phyloP scores from a whole-genome alignment of 2,797 vertebrate species.

The Platyrinchus mystaceus region DNA sequence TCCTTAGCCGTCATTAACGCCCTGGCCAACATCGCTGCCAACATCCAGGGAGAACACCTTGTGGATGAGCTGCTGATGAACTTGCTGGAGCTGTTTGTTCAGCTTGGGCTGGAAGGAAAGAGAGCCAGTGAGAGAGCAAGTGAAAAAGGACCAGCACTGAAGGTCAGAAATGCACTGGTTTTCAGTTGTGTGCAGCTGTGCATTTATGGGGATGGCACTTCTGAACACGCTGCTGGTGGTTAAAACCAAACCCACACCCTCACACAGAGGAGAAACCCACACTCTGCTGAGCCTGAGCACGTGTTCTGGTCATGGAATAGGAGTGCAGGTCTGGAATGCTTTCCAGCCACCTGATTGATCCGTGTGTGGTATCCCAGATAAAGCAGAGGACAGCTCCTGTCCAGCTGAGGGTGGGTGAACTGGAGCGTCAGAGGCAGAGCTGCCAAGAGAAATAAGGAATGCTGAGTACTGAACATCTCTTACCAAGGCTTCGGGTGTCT shows the following conservation, averaged over 20 bases:
- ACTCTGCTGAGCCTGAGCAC: background rate
- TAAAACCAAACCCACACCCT: background rate
- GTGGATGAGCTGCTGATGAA: conserved; percentile 97
- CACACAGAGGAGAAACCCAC: fast-evolving
- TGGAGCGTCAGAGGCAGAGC: background rate
- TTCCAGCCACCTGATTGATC: background rate
- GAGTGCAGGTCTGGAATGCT: background rate
- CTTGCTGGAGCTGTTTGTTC: conserved; percentile 95
- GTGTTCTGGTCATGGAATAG: background rate
- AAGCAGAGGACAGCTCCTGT: background rate
- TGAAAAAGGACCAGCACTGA: conserved; percentile 93
- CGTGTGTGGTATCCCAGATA: background rate
- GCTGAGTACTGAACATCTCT: background rate
- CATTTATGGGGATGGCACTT: background rate
- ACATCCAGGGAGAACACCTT: conserved; percentile 93
- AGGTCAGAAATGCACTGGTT: conserved; percentile 74
- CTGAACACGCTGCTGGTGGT: background rate
- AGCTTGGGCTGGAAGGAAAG: conserved; percentile 96
- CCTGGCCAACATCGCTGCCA: conserved; percentile 95
- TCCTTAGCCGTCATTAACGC: conserved; percentile 97
- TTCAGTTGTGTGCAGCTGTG: background rate
- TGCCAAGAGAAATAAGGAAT: background rate
- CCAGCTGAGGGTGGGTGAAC: background rate
- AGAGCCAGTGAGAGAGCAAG: conserved; percentile 93
- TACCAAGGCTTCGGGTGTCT: background rate